phyloP scores from a whole-genome alignment of 2,888 invertebrate genomes.

The Hydrotaea cyrtoneurina region DNA sequence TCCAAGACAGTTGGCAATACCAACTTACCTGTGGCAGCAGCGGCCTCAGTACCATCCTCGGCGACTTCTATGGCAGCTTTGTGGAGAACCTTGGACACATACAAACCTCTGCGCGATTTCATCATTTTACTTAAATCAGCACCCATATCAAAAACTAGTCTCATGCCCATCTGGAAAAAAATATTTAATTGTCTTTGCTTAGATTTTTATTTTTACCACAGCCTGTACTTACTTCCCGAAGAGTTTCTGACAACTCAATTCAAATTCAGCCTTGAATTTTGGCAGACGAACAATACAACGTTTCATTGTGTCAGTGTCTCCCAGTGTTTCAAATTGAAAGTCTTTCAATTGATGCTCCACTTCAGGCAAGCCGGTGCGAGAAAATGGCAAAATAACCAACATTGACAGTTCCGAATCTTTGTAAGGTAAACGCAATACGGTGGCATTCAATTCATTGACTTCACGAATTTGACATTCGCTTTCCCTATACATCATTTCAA shows the following conservation, averaged over 20 bases:
- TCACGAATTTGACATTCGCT: slow-evolving; percentile 81
- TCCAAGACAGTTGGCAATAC: too few relatives aligned
- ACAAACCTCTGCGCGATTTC: too few relatives aligned
- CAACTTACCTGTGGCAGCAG: too few relatives aligned
- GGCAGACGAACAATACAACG: neutral
- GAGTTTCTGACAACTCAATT: neutral
- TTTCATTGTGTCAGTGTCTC: neutral
- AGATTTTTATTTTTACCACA: too few relatives aligned
- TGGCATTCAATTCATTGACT: slow-evolving; percentile 81
- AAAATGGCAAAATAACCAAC: slow-evolving; percentile 88
- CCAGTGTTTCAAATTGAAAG: slow-evolving; percentile 80
- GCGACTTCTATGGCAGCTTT: too few relatives aligned
- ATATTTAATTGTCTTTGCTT: too few relatives aligned
- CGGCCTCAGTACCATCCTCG: too few relatives aligned
- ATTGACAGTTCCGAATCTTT: slow-evolving; percentile 86
- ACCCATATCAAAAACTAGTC: too few relatives aligned
- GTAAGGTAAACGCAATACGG: slow-evolving; percentile 88
- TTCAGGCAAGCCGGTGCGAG: slow-evolving; percentile 84
- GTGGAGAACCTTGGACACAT: too few relatives aligned
- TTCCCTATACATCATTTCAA: slow-evolving; percentile 87
- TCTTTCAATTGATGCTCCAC: slow-evolving; percentile 84
- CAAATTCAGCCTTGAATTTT: slow-evolving; percentile 11
- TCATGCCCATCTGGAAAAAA: too few relatives aligned
- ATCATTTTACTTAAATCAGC: too few relatives aligned
- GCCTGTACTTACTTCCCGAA: neutral